These are phyloP conservation scores for Nemoura dubitans DNA, from an alignment of 2,888 invertebrate genomes.

Conservation along the genomic window DNA sequence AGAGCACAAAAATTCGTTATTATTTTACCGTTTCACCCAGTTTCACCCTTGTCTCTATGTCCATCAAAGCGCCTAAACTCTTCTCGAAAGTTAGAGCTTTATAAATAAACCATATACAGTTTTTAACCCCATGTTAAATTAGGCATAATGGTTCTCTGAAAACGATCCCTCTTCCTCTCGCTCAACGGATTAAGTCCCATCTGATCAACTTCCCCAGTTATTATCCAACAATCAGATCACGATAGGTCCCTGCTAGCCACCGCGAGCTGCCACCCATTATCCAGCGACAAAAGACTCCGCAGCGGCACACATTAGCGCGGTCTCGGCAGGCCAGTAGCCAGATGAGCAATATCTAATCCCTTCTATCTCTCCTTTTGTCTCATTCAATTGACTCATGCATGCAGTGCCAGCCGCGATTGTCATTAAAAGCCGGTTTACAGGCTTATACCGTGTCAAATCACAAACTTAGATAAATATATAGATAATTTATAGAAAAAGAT, in stretches of 20 bases:
- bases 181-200: conserved; percentile 7
- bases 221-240: conserved; percentile 25
- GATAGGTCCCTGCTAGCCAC: neutral
- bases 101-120: neutral
- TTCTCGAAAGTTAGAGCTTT: neutral
- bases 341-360: conserved; percentile 18
- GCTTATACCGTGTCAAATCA: conserved; percentile 45
- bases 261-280: conserved; percentile 24
- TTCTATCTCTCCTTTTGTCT: conserved; percentile 44
- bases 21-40: neutral
- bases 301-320: neutral
- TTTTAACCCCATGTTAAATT: neutral
- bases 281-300: neutral
- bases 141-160: conserved; percentile 1
- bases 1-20: neutral
- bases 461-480: conserved; percentile 33
- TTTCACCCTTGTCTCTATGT: neutral
- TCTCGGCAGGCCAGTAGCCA: neutral
- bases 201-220: conserved; percentile 18
- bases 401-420: conserved; percentile 42
- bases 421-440: conserved; percentile 46
- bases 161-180: conserved; percentile 4
- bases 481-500: conserved; percentile 24
- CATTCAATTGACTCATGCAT: conserved; percentile 40
- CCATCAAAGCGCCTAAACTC: neutral